Base-by-base conservation (phyloP, 2,797 vertebrate species). In the Avahi laniger region DNA sequence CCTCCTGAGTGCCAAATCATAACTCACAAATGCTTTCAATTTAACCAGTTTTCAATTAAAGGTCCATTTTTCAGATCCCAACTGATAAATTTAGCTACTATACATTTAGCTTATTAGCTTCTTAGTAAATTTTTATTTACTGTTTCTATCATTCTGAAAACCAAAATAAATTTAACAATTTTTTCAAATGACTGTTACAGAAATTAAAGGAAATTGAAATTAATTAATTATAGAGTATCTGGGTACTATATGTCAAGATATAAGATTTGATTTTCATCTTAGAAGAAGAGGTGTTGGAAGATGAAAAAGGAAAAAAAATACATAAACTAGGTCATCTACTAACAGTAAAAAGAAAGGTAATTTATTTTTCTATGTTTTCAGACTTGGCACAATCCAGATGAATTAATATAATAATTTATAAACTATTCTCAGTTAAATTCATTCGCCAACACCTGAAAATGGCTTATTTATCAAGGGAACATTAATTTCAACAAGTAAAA, bases 31-130 rank as follows among this genome's bases (percentile, higher is more conserved):
- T 65, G 79, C 78, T 88, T 94, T 95, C 79, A 92, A 96, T 96
- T 91, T 97, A 91, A 96, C 78, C 96, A 95, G 85, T 97, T 96
- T 93, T 96, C 97, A 75, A 97, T 98, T 97, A 97, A 97, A 98
- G 28, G 61, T 28, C 41, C 85, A 89, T 95, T 97, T 93, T 89
- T 20, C 94, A 96, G 54, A 65, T 20, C 91, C 93, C 94, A 92
- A 97, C 94, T 96, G 97, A 96, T 85, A 96, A 82, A 97, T 73
- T 90, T 52, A 95, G 79, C 78, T 86, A 28, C 65, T 46, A 83
- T 48, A 89, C 94, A 95, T 13, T 52, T 0, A 59, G 91, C 50
- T 82, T 87, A 84, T 43, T 50, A 72, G 20, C 30, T 83, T 92
- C 75, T 90, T 26, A 87, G 33, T 78, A 95, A n/a, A 82, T 73